These are phyloP conservation scores for Stenotaenia linearis DNA, from an alignment of 2,888 invertebrate genomes.

Conservation along the genomic window DNA sequence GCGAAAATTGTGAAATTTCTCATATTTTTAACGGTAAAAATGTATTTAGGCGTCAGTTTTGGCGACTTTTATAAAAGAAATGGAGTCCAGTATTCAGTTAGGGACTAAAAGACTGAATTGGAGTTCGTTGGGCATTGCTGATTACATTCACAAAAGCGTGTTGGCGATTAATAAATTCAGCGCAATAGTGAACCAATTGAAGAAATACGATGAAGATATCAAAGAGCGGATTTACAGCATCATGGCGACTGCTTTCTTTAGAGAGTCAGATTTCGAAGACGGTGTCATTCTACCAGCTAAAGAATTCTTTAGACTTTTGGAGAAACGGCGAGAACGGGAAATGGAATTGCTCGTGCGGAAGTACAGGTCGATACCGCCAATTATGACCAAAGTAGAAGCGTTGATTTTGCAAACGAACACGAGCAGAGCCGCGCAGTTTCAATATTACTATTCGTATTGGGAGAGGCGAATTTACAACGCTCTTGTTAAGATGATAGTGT, in stretches of 20 bases:
- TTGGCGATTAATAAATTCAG: conserved; percentile 49
- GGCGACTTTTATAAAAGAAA: conserved; percentile 57
- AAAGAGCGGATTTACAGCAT: conserved; percentile 12
- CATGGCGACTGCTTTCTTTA: neutral
- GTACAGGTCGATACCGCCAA: conserved; percentile 74
- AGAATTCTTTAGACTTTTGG: conserved; percentile 68
- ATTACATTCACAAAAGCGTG: conserved; percentile 60
- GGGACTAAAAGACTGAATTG: conserved; percentile 77
- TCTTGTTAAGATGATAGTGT: conserved; percentile 52
- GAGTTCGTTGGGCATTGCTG: conserved; percentile 74
- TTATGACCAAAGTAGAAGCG: conserved; percentile 78
- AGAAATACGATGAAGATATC: conserved; percentile 47
- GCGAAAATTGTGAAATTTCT: too few relatives aligned
- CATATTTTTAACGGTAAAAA: too few relatives aligned
- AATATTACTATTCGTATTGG: conserved; percentile 71
- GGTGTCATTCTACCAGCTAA: conserved; percentile 41
- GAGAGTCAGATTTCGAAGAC: neutral
- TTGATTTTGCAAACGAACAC: conserved; percentile 72
- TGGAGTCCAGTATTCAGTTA: conserved; percentile 70
- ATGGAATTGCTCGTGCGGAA: conserved; percentile 62
- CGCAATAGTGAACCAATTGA: conserved; percentile 49
- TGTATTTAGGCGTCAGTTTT: neutral
- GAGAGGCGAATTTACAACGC: conserved; percentile 65
- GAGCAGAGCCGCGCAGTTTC: conserved; percentile 67
- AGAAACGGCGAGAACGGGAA: conserved; percentile 62